Base-by-base conservation (phyloP, 2,113 vertebrate species). In the Peromyscus leucopus region DNA sequence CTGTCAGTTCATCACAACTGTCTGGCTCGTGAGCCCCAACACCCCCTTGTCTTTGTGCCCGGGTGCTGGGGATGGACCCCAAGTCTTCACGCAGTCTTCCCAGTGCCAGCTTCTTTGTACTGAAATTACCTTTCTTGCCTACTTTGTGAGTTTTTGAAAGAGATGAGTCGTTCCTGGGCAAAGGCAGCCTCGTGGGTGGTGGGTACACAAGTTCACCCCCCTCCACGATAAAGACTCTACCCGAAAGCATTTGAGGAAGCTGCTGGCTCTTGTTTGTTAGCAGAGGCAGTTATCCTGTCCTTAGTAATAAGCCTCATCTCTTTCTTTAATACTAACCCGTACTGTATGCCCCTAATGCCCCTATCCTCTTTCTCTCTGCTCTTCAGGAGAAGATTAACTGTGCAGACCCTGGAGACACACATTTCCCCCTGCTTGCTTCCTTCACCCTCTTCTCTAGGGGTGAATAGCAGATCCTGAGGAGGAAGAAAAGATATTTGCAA, bases 301-400 rank as follows among this genome's bases (percentile, higher is more conserved):
- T 90, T 67, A 36, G 0, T 48, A 90, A 75, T 11, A 17, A 84
- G n/a, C 89, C 17, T 15, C 22, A 36, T 89, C n/a, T 89, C 39
- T 72, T 88, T 51, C 33, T n/a, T 74, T 93, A 76, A 28, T 76
- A 12, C 82, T 65, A n/a, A 28, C 28, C 8, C 1, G 90, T 89
- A 33, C 59, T 95, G 79, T n/a, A 10, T 79, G 26, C 0, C 69
- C 1, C 1, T 0, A 0, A 10, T 79, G 26, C 0, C 69, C 1
- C 1, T 0, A 0, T 39, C 28, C 24, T 33, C 59, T 67, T 94
- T 89, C 17, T 79, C 75, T 72, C 9, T 86, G 57, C 63, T 96
- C 71, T 59, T 96, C 39, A 80, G 92, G 75, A 33, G 36, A 26
- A 89, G 76, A 61, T 72, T 86, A 91, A 79, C 75, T 96, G 51